Evolutionary conservation across 1,140 invertebrate species (phyloP), one percentile per base, ranked within the genome.

Genomic region (Luehdorfia chinensis): DNA sequence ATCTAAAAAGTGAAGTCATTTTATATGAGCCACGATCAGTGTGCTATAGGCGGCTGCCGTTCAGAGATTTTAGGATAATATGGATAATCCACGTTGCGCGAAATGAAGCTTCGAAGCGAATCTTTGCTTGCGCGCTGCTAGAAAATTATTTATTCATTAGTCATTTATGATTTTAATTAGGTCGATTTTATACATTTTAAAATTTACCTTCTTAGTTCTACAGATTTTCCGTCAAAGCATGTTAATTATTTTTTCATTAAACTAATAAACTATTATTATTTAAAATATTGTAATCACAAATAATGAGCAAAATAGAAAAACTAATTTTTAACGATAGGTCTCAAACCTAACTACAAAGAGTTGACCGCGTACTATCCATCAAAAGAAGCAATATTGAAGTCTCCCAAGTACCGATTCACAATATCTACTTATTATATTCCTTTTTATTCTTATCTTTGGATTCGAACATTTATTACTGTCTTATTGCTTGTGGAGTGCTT

Each of bases 401-500:
- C 58, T 47, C 47, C 34, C 60, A 69, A 75, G 67, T 59, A 76
- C 57, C 65, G 62, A 73, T 78, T 68, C 73, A 80, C 74, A 75
- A 79, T 79, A 84, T 81, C 76, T 68, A 77, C 74, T 79, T 80
- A 81, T 74, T 78, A 83, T 80, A 75, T 75, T 59, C 64, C 60
- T 79, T 84, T 83, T 80, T 75, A 71, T 75, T 75, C 73, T 69
- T 75, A 61, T 67, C 75, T 83, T 79, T 73, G 57, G 67, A 75
- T 66, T 70, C 66, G 72, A 84, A 76, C 80, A 83, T 83, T 83
- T 85, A 85, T 85, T 85, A 85, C 78, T 77, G 69, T 83, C 75
- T 83, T 83, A 85, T 85, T 85, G 76, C 68, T 75, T 72, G 75
- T 74, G 68, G 67, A 81, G 72, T 73, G 79, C 64, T 72, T 52